Base-by-base conservation (phyloP, 2,113 vertebrate species). In the Lamprologus ornatipinnis region DNA sequence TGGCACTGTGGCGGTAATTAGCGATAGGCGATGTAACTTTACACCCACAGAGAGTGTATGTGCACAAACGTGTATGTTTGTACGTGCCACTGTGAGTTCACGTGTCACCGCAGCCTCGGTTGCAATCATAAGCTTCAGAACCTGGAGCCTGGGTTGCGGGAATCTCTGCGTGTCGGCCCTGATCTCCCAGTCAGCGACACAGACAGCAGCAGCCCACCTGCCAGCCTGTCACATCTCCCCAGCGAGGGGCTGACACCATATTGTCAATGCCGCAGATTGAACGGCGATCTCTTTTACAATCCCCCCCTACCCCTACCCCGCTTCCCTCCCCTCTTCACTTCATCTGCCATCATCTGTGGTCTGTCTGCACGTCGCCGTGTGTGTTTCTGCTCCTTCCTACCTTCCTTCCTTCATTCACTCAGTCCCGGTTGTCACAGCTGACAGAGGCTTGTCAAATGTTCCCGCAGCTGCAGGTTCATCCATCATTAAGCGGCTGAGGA, bases 1-100 rank as follows among this genome's bases (percentile, higher is more conserved):
- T 92, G 94, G 91, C 93, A 86, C 94, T 60, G 85, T 92, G 91
- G 90, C 84, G 90, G 94, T 95, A 96, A 96, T 96, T 96, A 96
- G 95, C 89, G 86, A 91, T 93, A 88, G 90, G 91, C 92, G 42
- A 93, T 92, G 96, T 93, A 94, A 96, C 95, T 95, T 95, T 95
- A 93, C 93, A 94, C 95, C 91, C 83, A 75, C 81, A 5, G 82
- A 84, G 89, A 60, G 92, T 83, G 82, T 68, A 21, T 73, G 87
- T 80, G 90, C 57, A 28, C 8, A n/a, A 6, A 58, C 15, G 60
- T 81, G 81, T 73, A 65, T 17, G 70, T 81, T 13, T 51, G 84
- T 17, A 86, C 37, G 82, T 73, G 84, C 80, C 83, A 57, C 81
- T 19, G 91, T 81, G 78, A 88, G 93, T 88, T 93, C 91, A 91